A percentile compares a stretch with the other conserved stretches of the same genome.
Evolutionary conservation across 2,888 invertebrate genomes (phyloP).

Genomic region (Drosophila borborema): DNA sequence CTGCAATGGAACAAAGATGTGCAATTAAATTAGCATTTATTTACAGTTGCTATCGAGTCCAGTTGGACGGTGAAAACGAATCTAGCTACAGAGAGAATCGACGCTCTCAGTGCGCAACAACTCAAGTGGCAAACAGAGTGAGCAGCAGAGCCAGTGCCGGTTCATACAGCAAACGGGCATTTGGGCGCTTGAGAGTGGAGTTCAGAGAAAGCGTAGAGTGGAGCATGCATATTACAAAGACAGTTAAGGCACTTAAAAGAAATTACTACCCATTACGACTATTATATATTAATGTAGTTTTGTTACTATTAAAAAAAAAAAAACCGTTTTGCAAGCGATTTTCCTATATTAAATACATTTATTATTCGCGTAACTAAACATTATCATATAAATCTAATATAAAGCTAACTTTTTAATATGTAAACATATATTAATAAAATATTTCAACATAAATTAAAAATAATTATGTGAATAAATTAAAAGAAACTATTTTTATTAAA

Average conservation of each 20-base stretch:
- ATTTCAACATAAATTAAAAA: background rate
- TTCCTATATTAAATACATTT: background rate
- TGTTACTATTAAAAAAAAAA: background rate
- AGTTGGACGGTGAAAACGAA: conserved; percentile 64
- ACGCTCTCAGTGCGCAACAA: conserved; percentile 37
- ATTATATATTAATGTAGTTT: background rate
- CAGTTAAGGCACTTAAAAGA: background rate
- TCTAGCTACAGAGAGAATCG: conserved; percentile 47
- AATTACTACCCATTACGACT: background rate
- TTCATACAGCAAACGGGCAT: conserved; percentile 16
- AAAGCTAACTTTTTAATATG: background rate
- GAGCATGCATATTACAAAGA: too few species aligned
- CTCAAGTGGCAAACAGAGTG: conserved; percentile 54
- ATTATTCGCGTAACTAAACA: background rate
- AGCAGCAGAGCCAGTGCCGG: conserved; percentile 27
- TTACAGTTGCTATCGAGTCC: conserved; percentile 68
- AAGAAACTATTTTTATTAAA: too few species aligned
- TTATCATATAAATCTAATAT: background rate
- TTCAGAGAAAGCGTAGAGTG: background rate
- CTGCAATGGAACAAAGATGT: conserved; percentile 66
- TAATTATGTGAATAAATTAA: too few species aligned
- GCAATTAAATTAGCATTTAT: conserved; percentile 78
- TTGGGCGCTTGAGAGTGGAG: conserved; percentile 28
- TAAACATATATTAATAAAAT: background rate
- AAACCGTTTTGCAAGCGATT: background rate